Evolutionary conservation across 2,797 vertebrate species (phyloP), one percentile per base, ranked within the genome.

Genomic region (Neopelma chrysocephalum): DNA sequence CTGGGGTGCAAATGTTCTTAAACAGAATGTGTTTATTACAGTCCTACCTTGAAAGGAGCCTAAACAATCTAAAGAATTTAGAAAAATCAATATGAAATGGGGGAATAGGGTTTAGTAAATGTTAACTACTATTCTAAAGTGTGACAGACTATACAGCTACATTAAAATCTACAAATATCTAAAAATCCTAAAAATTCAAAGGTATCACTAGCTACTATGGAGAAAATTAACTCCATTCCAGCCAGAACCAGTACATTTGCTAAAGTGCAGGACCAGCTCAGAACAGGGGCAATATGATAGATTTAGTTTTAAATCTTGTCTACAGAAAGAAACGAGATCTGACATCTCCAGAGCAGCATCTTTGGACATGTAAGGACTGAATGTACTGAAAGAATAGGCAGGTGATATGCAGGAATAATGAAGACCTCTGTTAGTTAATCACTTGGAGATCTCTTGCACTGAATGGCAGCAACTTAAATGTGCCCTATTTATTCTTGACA

Each of bases 361-460:
- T 79, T 58, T 34, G 6, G 1, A 38, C 62, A 47, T 31, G 14
- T 23, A 66, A 73, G 18, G n/a, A 42, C 22, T 66, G 23, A 47
- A 60, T 12, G 10, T 34, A 54, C 36, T 56, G 43, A 43, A 76
- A 72, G 15, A 87, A 66, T 4, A 54, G 5, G 29, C 45, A 53
- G 38, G 57, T 38, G n/a, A 65, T 0, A 0, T 16, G 45, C 18
- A 26, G 10, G 21, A 12, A 17, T 80, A 7, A 8, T 10, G 32
- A 90, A 79, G 58, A 42, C 10, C n/a, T 72, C 20, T 32, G 5
- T 15, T 72, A 45, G 10, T 70, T 72, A 66, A 77, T 60, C 4
- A 1, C 36, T 50, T 70, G 14, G 43, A 62, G 73, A 79, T 34
- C 9, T 56, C 47, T 70, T 70, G 21, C 40, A 87, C 38, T 57